phyloP scores from a whole-genome alignment of 2,113 vertebrate species.

The Podarcis raffonei region DNA sequence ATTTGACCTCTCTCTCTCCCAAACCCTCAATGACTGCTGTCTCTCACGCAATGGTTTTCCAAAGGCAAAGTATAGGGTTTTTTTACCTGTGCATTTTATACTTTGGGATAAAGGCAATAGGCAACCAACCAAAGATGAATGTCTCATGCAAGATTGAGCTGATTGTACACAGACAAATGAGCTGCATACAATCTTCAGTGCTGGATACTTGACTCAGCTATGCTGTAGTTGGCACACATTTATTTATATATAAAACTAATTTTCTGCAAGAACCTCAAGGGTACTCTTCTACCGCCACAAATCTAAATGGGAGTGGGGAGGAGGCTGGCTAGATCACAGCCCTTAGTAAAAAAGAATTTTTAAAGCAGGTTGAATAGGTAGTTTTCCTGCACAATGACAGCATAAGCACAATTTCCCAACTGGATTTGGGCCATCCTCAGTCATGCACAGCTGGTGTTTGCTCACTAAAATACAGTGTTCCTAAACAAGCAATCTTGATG shows the following conservation, averaged over 20 bases:
- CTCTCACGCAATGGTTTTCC: background rate
- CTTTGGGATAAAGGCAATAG: background rate
- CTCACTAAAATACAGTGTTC: slow-evolving; percentile 75
- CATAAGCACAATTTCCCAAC: slow-evolving; percentile 60
- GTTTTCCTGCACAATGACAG: slow-evolving; percentile 47
- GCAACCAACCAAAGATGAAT: background rate
- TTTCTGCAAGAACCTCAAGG: background rate
- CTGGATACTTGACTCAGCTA: background rate
- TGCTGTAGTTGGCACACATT: background rate
- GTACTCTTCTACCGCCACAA: background rate
- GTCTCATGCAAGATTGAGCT: background rate
- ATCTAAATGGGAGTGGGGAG: background rate
- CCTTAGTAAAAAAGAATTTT: slow-evolving; percentile 52
- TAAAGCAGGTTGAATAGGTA: slow-evolving; percentile 57
- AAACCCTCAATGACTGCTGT: no score
- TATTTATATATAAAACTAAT: background rate
- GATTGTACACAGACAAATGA: background rate
- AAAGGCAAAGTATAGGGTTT: background rate
- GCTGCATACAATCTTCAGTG: background rate
- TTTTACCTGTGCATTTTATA: background rate
- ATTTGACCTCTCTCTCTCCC: background rate
- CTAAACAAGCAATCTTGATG: slow-evolving; percentile 74
- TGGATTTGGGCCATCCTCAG: slow-evolving; percentile 74
- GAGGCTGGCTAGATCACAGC: background rate
- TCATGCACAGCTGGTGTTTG: slow-evolving; percentile 75